Percentiles rank a stretch among this genome's conserved stretches.
These are phyloP conservation scores for Caenorhabditis sulstoni DNA, from an alignment of 2,888 invertebrate species.

Conservation along the genomic window DNA sequence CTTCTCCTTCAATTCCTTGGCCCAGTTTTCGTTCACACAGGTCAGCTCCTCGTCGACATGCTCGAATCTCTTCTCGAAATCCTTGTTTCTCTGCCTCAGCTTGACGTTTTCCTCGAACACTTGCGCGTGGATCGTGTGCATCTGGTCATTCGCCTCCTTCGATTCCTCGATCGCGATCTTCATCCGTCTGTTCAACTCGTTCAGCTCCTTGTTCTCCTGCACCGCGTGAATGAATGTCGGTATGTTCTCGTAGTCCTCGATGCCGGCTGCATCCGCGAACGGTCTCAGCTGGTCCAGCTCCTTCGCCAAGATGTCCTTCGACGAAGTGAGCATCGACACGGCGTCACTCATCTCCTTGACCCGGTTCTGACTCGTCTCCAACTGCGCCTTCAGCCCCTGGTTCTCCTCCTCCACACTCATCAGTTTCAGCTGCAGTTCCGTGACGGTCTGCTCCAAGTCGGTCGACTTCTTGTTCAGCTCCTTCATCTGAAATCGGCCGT, in stretches of 20 bases:
- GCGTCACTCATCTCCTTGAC: slow-evolving; percentile 52
- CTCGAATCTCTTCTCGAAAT: slow-evolving; percentile 65
- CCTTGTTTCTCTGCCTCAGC: slow-evolving; percentile 60
- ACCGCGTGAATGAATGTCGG: slow-evolving; percentile 51
- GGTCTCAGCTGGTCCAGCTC: slow-evolving; percentile 66
- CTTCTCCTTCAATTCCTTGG: slow-evolving; percentile 61
- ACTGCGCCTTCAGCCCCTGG: slow-evolving; percentile 45
- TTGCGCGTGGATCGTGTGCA: slow-evolving; percentile 45
- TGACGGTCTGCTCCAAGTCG: slow-evolving; percentile 22
- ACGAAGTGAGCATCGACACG: slow-evolving; percentile 44
- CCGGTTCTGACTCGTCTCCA: slow-evolving; percentile 51
- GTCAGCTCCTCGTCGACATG: slow-evolving; percentile 66
- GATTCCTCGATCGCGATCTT: slow-evolving; percentile 46
- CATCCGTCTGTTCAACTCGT: slow-evolving; percentile 31
- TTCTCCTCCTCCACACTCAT: slow-evolving; percentile 53
- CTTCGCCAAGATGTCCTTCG: slow-evolving; percentile 56
- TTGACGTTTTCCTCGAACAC: slow-evolving; percentile 61
- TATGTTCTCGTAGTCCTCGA: slow-evolving; percentile 52
- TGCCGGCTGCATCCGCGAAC: slow-evolving; percentile 61
- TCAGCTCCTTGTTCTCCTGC: slow-evolving; percentile 45
- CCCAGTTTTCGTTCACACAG: slow-evolving; percentile 72
- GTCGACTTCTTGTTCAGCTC: slow-evolving; percentile 23
- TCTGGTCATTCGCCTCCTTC: slow-evolving; percentile 51
- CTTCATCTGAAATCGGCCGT: slow-evolving; percentile 11
- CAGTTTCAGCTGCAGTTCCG: slow-evolving; percentile 48